Conservation (phyloP, 2,113 vertebrate genomes). For the Theristicus caerulescens region DNA sequence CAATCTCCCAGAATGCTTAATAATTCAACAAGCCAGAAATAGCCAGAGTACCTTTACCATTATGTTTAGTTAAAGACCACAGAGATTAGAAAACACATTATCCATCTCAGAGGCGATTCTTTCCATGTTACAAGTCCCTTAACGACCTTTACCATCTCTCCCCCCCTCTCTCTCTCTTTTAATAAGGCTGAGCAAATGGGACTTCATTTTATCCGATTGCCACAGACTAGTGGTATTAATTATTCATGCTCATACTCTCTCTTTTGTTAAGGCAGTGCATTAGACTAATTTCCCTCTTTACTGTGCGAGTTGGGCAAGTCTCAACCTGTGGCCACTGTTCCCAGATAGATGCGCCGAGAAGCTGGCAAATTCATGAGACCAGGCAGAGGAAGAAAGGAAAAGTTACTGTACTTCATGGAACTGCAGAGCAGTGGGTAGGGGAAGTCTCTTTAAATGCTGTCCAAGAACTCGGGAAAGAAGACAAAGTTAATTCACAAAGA, state of each 20-base stretch:
- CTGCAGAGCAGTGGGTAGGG: background rate
- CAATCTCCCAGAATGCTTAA: constrained; percentile 61
- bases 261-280: constrained; percentile 77
- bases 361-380: background rate
- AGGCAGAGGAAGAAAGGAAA: background rate
- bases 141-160: constrained; percentile 74
- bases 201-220: constrained; percentile 80
- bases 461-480: constrained; percentile 19
- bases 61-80: constrained; percentile 81
- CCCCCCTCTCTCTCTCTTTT: constrained; percentile 74
- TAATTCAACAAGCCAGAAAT: constrained; percentile 73
- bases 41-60: constrained; percentile 66
- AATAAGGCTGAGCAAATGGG: constrained; percentile 84
- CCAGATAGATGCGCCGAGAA: background rate
- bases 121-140: constrained; percentile 76
- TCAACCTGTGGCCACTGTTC: constrained; percentile 17
- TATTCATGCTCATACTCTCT: constrained; percentile 76
- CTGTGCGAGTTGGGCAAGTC: constrained; percentile 27
- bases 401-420: background rate
- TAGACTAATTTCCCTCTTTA: constrained; percentile 78
- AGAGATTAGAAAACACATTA: constrained; percentile 78
- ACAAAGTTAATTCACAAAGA: constrained; percentile 37
- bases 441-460: background rate
- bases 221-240: constrained; percentile 76
- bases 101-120: constrained; percentile 68